Evolutionary conservation across 2,113 vertebrate genomes (phyloP).

Genomic region (Progne subis): DNA sequence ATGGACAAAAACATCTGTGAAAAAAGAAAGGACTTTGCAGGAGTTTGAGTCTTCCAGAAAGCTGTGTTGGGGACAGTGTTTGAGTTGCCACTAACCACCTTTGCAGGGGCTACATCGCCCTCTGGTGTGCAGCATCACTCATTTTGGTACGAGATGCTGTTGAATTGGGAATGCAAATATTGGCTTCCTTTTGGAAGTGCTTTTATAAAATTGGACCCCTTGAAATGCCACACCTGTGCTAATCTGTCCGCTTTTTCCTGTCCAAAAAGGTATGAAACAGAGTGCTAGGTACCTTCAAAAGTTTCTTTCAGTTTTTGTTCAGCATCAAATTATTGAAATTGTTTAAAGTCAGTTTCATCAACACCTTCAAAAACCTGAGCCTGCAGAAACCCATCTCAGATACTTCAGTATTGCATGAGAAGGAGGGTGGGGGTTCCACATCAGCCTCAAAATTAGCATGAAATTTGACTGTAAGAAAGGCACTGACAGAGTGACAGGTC

Average conservation of each 20-base stretch:
- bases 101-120: constrained; percentile 62
- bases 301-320: background rate
- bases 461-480: background rate
- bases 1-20: background rate
- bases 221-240: accelerated
- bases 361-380: background rate
- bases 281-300: background rate
- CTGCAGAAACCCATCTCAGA: background rate
- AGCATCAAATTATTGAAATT: background rate
- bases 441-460: background rate
- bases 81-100: background rate
- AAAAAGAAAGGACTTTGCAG: background rate
- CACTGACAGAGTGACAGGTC: background rate
- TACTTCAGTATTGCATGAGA: background rate
- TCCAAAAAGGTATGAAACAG: background rate
- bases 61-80: background rate
- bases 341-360: background rate
- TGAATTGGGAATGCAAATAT: background rate
- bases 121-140: constrained; percentile 61
- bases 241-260: background rate
- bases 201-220: background rate
- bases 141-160: background rate
- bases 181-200: background rate
- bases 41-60: accelerated
- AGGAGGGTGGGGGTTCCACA: background rate